Conservation (phyloP, 2,113 vertebrate genomes). For the Aramus guarauna region DNA sequence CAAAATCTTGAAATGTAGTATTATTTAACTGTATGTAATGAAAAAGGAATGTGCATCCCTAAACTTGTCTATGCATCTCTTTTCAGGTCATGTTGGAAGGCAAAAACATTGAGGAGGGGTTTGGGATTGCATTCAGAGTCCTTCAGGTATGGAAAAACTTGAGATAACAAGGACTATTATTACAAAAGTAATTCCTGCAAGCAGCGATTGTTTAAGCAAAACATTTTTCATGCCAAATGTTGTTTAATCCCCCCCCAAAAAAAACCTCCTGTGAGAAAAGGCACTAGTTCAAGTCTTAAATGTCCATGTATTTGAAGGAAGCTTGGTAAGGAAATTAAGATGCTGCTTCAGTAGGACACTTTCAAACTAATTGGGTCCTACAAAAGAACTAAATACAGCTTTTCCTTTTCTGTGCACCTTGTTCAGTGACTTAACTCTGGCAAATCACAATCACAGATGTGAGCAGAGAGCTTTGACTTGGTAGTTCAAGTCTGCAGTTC, state of each 20-base stretch:
- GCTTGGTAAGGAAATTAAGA: background rate
- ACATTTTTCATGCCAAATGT: background rate
- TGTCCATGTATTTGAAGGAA: background rate
- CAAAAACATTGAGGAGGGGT: constrained; percentile 96
- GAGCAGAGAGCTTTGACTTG: background rate
- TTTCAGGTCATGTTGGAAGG: constrained; percentile 95
- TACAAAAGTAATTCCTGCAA: background rate
- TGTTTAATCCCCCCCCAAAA: background rate
- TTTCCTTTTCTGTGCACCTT: background rate
- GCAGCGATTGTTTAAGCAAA: background rate
- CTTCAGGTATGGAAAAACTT: constrained; percentile 83
- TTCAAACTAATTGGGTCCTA: background rate
- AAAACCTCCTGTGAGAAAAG: background rate
- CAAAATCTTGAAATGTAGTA: background rate
- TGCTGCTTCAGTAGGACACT: background rate
- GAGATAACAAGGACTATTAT: background rate
- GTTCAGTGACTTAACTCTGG: background rate
- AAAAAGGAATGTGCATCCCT: background rate
- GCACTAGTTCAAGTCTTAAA: background rate
- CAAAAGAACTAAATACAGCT: background rate
- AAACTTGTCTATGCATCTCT: background rate
- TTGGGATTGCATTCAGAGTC: constrained; percentile 95
- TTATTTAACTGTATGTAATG: background rate
- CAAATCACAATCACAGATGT: background rate
- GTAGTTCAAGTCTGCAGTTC: background rate